Base-by-base conservation (phyloP, 2,888 invertebrate genomes). In the Tinea trinotella region DNA sequence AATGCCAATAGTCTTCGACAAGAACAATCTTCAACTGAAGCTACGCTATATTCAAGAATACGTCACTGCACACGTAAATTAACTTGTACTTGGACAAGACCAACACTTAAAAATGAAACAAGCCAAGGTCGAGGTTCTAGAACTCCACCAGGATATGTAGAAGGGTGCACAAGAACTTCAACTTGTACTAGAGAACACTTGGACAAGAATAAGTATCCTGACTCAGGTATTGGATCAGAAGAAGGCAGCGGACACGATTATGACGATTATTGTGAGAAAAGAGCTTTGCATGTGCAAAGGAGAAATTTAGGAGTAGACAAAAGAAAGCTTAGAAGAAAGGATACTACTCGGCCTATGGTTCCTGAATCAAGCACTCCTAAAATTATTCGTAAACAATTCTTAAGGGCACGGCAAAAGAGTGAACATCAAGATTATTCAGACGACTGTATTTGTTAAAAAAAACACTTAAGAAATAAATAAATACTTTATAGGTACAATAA, bases 11-110 rank as follows among this genome's bases (percentile, higher is more conserved):
- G 19, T n/a, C 53, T 53, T 3, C 54, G 20, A 19, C 52, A 55
- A 30, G 55, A 22, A 54, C 57, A 64, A 17, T 55, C 59, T 18
- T 68, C 63, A 12, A 65, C 78, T 18, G 63, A 68, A n/a, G 74
- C 74, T 56, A 73, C 75, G 3, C 70, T 70, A 34, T 80, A 71
- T 61, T 57, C 64, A 54, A 65, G 73, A 54, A 60, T 69, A 59
- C 80, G 74, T 60, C 63, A 76, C 56, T 85, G 84, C 56, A 81
- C 82, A 18, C 72, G 84, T 40, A 76, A 75, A 61, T 59, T 82
- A 54, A 85, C 84, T 0, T 85, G 84, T 60, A 82, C 84, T 5
- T 84, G 84, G 84, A 80, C 84, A 24, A 70, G 67, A 54, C 62
- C 68, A 24, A 68, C 68, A 30, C n/a, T 17, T 61, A 52, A 60